Percentiles rank a stretch among this genome's conserved stretches.
phyloP scores from a whole-genome alignment of 2,113 vertebrate genomes.

The Colaptes auratus region DNA sequence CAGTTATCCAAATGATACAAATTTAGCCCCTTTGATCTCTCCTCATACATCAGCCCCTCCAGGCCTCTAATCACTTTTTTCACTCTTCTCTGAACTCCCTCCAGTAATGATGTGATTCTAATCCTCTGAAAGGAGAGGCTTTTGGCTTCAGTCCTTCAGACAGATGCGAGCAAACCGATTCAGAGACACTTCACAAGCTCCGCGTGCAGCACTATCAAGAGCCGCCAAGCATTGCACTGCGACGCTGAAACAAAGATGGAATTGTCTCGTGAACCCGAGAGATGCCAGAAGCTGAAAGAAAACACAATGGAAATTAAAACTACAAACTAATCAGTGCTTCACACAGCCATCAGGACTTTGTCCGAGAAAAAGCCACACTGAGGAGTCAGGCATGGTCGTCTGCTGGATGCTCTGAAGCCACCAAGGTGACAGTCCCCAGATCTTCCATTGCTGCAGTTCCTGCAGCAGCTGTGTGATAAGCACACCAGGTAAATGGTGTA shows the following conservation, averaged over 20 bases:
- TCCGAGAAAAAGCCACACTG: no score
- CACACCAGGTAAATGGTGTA: rapidly evolving
- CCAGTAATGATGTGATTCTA: constrained; percentile 68
- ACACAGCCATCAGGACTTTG: background rate
- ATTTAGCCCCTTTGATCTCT: constrained; percentile 59
- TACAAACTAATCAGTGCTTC: background rate
- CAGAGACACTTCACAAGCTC: constrained; percentile 7
- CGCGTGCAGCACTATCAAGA: background rate
- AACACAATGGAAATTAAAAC: background rate
- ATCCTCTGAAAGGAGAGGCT: constrained; percentile 43
- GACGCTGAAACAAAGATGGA: constrained; percentile 15
- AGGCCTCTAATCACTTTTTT: constrained; percentile 62
- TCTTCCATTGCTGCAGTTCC: background rate
- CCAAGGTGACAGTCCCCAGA: background rate
- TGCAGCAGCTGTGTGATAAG: background rate
- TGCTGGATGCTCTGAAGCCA: background rate
- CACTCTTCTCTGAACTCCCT: constrained; percentile 66
- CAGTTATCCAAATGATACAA: constrained; percentile 56
- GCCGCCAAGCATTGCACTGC: background rate
- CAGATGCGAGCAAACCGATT: constrained; percentile 35
- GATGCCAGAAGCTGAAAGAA: constrained; percentile 17
- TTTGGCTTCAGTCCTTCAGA: constrained; percentile 44
- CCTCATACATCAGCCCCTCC: constrained; percentile 35
- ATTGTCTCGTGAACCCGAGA: background rate
- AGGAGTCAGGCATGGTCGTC: background rate